Conservation (phyloP, 2,797 vertebrate genomes). For the Leucoraja ocellata region DNA sequence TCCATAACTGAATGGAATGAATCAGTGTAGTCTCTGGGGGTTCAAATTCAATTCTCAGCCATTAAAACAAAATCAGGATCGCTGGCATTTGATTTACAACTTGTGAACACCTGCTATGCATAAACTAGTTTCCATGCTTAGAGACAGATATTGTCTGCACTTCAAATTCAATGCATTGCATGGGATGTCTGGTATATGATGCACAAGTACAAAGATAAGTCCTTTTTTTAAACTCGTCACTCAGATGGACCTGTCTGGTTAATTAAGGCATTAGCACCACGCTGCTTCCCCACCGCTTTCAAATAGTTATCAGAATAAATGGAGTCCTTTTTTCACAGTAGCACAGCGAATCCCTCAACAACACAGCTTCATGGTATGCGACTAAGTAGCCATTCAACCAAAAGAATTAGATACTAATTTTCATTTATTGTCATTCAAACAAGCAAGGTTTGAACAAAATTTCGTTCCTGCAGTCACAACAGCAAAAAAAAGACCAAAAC, state of each 20-base stretch:
- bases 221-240: neutral
- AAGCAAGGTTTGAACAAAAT: no score
- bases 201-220: neutral
- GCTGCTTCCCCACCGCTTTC: no score
- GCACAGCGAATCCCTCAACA: no score
- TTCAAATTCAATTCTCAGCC: neutral
- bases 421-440: neutral
- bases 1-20: neutral
- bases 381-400: neutral
- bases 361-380: neutral
- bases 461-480: no score
- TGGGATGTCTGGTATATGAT: neutral
- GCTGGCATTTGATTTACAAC: neutral
- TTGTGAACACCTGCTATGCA: neutral
- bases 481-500: no score
- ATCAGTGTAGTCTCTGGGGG: no score
- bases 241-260: neutral
- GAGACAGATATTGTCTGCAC: neutral
- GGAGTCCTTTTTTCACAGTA: neutral
- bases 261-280: neutral
- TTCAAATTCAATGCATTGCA: neutral
- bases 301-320: neutral
- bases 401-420: neutral
- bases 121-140: neutral
- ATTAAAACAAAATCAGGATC: neutral